phyloP scores from a whole-genome alignment of 1,140 invertebrate species.

The Calosoma granatense region DNA sequence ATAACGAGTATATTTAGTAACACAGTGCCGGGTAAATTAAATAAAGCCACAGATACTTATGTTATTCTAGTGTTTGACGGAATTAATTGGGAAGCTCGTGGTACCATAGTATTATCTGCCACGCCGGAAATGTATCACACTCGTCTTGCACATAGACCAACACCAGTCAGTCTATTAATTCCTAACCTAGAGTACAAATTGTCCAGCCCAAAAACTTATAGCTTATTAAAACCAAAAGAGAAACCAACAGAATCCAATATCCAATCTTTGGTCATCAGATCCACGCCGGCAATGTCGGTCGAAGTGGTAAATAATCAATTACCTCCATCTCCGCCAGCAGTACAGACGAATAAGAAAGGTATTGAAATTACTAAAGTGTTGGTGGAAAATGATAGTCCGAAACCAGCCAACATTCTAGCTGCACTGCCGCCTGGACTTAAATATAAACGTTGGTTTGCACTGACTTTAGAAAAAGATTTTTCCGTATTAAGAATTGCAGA shows the following conservation, averaged over 20 bases:
- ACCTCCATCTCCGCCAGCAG: neutral
- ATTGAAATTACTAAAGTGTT: neutral
- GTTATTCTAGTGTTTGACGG: constrained; percentile 1
- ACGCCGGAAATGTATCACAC: neutral
- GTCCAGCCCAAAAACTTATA: neutral
- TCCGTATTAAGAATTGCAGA: constrained; percentile 19
- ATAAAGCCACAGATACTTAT: neutral
- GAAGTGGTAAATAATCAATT: neutral
- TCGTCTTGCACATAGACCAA: neutral
- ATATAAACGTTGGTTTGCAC: constrained; percentile 21
- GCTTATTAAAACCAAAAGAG: neutral
- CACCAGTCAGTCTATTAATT: neutral
- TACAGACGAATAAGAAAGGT: neutral
- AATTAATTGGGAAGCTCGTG: constrained; percentile 4
- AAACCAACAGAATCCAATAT: neutral
- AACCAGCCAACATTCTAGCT: constrained; percentile 14
- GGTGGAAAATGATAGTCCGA: neutral
- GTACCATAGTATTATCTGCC: neutral
- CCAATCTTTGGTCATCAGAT: neutral
- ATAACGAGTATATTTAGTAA: neutral
- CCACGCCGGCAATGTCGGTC: neutral
- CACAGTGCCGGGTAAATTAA: neutral
- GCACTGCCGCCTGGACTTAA: constrained; percentile 18
- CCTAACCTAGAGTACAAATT: neutral
- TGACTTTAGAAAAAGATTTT: constrained; percentile 26